Conservation (phyloP, 2,888 invertebrate species). For the Trichopoda pennipes region DNA sequence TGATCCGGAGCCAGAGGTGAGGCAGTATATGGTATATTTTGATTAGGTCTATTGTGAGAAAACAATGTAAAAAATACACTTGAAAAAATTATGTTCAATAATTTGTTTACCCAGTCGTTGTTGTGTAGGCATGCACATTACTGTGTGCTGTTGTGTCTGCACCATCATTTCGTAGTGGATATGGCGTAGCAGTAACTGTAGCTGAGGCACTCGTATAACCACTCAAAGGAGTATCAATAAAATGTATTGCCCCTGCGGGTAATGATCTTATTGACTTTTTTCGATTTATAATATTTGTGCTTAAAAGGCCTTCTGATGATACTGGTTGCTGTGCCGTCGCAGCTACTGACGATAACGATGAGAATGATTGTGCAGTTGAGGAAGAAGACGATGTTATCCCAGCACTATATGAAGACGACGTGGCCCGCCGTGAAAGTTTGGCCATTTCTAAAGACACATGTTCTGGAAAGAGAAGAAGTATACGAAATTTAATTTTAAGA, state of each 20-base stretch:
- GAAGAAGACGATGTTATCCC: slow-evolving; percentile 74
- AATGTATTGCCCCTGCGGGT: slow-evolving; percentile 48
- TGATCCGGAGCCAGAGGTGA: slow-evolving; percentile 70
- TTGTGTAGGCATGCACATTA: slow-evolving; percentile 67
- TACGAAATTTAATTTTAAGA: neutral
- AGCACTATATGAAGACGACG: slow-evolving; percentile 74
- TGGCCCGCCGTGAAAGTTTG: slow-evolving; percentile 81
- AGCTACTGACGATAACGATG: slow-evolving; percentile 36
- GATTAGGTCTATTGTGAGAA: slow-evolving; percentile 53
- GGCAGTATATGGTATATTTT: slow-evolving; percentile 68
- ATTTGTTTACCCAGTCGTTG: slow-evolving; percentile 69
- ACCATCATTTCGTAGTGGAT: slow-evolving; percentile 71
- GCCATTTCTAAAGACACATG: slow-evolving; percentile 81
- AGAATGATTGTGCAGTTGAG: slow-evolving; percentile 54
- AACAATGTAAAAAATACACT: neutral
- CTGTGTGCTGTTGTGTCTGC: slow-evolving; percentile 66
- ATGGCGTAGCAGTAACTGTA: slow-evolving; percentile 66
- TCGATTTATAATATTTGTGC: slow-evolving; percentile 53
- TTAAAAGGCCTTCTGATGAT: slow-evolving; percentile 36
- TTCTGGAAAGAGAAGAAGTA: slow-evolving; percentile 73
- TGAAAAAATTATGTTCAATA: neutral
- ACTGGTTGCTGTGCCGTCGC: slow-evolving; percentile 45
- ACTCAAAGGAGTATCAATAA: slow-evolving; percentile 64
- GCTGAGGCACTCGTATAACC: slow-evolving; percentile 62
- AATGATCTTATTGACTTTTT: slow-evolving; percentile 56